phyloP scores from a whole-genome alignment of 2,113 vertebrate genomes.

The human (Homo sapiens) region GRCh38 chr14:105643501-105644000 shows the following conservation, averaged over 20 bases:
- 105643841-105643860: slow-evolving; percentile 58
- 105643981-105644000: fast-evolving
- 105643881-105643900: slow-evolving; percentile 36
- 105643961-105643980: background rate
- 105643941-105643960: background rate
- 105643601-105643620: fast-evolving
- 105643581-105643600: fast-evolving
- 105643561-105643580: fast-evolving
- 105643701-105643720: slow-evolving; percentile 58
- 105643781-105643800: fast-evolving
- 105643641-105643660: background rate
- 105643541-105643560: background rate
- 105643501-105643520: background rate
- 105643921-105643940: slow-evolving; percentile 21
- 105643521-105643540: background rate
- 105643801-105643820: slow-evolving; percentile 39
- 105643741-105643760: slow-evolving; percentile 59
- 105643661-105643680: slow-evolving; percentile 55
- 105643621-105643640: slow-evolving; percentile 51
- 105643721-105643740: slow-evolving; percentile 37
- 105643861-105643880: background rate
- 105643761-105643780: fast-evolving
- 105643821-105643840: fast-evolving
- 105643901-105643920: slow-evolving; percentile 66
- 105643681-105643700: slow-evolving; percentile 54